These are phyloP conservation scores for Perodicticus potto DNA, from an alignment of 2,797 vertebrate species.

Conservation along the genomic window DNA sequence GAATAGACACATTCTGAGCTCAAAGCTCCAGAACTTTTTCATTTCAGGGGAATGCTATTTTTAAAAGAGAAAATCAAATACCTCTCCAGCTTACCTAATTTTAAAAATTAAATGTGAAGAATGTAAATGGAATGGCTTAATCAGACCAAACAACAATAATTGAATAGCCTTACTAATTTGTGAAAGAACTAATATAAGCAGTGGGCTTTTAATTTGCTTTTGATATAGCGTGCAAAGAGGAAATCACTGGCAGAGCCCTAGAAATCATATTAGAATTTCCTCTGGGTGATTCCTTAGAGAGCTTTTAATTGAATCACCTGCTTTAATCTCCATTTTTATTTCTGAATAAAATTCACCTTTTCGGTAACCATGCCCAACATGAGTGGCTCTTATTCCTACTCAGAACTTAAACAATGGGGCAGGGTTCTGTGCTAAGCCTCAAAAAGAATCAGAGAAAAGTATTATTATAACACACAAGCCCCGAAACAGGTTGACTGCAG, in stretches of 20 bases:
- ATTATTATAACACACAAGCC: slow-evolving; percentile 16
- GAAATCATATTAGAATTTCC: neutral
- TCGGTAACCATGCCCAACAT: accelerated
- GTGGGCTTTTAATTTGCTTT: neutral
- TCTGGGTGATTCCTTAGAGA: neutral
- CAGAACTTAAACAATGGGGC: slow-evolving; percentile 31
- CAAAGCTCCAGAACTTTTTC: neutral
- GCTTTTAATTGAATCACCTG: neutral
- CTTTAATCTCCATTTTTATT: neutral
- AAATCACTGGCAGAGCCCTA: neutral
- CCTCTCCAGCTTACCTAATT: slow-evolving; percentile 34
- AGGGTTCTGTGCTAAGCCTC: slow-evolving; percentile 21
- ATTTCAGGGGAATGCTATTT: neutral
- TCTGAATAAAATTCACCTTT: slow-evolving; percentile 6
- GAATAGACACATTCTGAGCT: neutral
- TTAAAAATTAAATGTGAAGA: slow-evolving; percentile 56
- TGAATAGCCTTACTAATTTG: neutral
- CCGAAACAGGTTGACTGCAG: slow-evolving; percentile 30
- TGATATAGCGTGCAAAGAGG: neutral
- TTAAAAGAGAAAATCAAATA: neutral
- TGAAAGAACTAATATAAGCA: neutral
- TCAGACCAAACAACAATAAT: neutral
- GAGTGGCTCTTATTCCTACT: slow-evolving; percentile 32
- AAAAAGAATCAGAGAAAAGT: neutral
- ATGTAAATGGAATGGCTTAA: neutral